A percentile compares a stretch with the other conserved stretches of the same genome.
Evolutionary conservation across 2,797 vertebrate species (phyloP).

Genomic region (Geotrypetes seraphini): DNA sequence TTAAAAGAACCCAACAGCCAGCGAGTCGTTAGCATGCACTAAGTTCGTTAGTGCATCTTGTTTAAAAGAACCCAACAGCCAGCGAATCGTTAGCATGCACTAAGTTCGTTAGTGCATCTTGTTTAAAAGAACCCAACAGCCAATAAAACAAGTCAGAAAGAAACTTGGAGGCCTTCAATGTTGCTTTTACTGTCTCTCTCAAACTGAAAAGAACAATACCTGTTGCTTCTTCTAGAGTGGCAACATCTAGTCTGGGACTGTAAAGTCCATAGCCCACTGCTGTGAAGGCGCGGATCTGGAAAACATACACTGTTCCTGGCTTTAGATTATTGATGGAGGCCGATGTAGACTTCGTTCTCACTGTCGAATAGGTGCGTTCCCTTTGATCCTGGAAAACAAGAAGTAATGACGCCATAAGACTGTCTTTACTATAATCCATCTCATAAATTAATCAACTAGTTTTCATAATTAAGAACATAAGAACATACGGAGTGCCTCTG

Average conservation of each 20-base stretch:
- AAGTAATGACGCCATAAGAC: slow-evolving; percentile 20
- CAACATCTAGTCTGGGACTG: slow-evolving; percentile 85
- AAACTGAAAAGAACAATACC: slow-evolving; percentile 54
- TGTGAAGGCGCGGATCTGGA: slow-evolving; percentile 94
- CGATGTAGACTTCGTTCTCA: slow-evolving; percentile 87
- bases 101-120: too few relatives aligned
- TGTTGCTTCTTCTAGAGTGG: slow-evolving; percentile 87
- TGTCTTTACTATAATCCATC: slow-evolving; percentile 19
- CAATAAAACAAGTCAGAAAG: too few relatives aligned
- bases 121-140: too few relatives aligned
- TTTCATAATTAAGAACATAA: slow-evolving; percentile 25
- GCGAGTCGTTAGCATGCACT: too few relatives aligned
- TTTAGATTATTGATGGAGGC: slow-evolving; percentile 92
- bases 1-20: too few relatives aligned
- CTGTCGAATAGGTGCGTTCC: slow-evolving; percentile 87
- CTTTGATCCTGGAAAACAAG: slow-evolving; percentile 78
- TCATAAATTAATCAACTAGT: slow-evolving; percentile 20
- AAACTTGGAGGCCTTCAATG: too few relatives aligned
- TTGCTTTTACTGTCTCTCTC: too few relatives aligned
- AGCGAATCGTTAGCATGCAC: too few relatives aligned
- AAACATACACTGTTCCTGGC: slow-evolving; percentile 90
- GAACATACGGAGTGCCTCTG: too few relatives aligned
- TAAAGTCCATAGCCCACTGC: slow-evolving; percentile 90
- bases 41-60: too few relatives aligned
- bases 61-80: too few relatives aligned